Percentiles rank a stretch among this genome's conserved stretches.
Evolutionary conservation across 2,113 vertebrate genomes (phyloP).

Genomic region (Bathybates hornii): DNA sequence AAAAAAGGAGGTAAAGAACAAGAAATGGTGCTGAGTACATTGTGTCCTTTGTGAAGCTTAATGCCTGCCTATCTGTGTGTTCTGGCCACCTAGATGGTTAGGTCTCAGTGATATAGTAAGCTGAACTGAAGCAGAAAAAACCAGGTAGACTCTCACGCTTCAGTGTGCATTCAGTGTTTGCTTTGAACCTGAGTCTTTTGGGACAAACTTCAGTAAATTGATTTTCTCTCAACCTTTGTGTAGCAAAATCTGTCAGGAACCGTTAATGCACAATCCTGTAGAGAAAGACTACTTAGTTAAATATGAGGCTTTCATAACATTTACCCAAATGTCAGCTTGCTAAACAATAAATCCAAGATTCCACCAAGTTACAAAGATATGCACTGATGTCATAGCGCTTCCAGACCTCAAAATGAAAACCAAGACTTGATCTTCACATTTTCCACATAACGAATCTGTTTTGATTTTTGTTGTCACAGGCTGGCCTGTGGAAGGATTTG

Average conservation of each 20-base stretch:
- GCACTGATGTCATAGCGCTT: conserved; percentile 32
- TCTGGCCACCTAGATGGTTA: conserved; percentile 19
- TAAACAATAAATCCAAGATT: neutral
- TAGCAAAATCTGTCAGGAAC: conserved; percentile 20
- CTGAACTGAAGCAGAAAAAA: conserved; percentile 36
- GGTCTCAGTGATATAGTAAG: conserved; percentile 26
- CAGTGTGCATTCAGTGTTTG: conserved; percentile 26
- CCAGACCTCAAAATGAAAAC: conserved; percentile 9
- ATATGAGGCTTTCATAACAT: neutral
- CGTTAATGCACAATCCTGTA: conserved; percentile 3
- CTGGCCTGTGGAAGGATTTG: conserved; percentile 19
- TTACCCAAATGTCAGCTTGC: neutral
- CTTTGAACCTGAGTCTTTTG: conserved; percentile 35
- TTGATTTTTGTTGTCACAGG: conserved; percentile 25
- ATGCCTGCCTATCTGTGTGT: neutral
- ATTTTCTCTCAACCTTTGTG: conserved; percentile 32
- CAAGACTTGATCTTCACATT: conserved; percentile 13
- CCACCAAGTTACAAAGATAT: neutral
- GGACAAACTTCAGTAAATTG: conserved; percentile 29
- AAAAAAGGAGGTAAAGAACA: conserved; percentile 28
- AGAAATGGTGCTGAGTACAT: conserved; percentile 38
- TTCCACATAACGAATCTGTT: conserved; percentile 32
- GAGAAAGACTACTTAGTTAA: neutral
- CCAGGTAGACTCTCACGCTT: conserved; percentile 29
- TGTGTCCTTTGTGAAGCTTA: conserved; percentile 33